Evolutionary conservation across 64 coral and sea anemone genomes (phyloP).

Genomic region (Anthopleura sola): DNA sequence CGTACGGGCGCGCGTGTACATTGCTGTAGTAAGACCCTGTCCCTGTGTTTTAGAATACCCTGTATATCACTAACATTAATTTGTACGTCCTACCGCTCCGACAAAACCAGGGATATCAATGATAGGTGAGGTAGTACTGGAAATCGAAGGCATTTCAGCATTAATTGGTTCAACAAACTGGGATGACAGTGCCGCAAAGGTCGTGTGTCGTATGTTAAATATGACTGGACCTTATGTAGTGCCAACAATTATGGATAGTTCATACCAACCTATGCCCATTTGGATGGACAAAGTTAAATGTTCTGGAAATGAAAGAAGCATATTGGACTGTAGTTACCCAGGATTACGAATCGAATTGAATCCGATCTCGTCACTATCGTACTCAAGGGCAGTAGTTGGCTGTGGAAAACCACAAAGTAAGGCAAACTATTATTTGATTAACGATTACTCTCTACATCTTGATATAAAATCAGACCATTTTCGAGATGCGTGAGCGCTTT

Average conservation of each 20-base stretch:
- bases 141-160: neutral
- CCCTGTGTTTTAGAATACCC: too few species aligned
- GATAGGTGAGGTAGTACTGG: neutral
- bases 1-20: too few species aligned
- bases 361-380: neutral
- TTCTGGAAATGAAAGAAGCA: neutral
- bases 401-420: neutral
- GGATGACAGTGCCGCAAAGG: neutral
- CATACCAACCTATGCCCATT: neutral
- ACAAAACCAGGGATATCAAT: neutral
- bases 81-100: neutral
- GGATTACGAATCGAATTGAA: neutral
- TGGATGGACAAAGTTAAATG: neutral
- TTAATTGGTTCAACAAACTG: neutral
- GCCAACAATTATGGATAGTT: neutral
- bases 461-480: too few species aligned
- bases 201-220: neutral
- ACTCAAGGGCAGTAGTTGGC: neutral
- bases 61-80: too few species aligned
- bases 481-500: too few species aligned
- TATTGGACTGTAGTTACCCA: neutral
- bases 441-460: neutral
- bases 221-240: neutral
- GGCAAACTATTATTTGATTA: neutral
- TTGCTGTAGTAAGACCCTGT: too few species aligned